phyloP scores from a whole-genome alignment of 2,888 invertebrate species.

The Endotricha flammealis region DNA sequence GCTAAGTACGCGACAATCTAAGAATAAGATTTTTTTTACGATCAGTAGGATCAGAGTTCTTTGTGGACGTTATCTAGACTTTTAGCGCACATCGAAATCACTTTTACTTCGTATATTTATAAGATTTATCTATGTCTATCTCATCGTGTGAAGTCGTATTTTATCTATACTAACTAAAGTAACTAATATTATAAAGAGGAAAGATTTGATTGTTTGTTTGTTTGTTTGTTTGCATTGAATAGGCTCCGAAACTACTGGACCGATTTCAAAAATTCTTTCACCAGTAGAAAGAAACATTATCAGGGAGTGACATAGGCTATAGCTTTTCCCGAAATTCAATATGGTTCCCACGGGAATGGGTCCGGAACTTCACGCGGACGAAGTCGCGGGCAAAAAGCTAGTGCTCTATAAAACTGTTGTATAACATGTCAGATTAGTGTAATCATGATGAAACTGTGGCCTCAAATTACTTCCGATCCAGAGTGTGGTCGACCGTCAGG shows the following conservation, averaged over 20 bases:
- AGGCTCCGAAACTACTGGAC: no score
- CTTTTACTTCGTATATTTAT: neutral
- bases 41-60: slow-evolving; percentile 2
- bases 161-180: no score
- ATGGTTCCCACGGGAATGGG: no score
- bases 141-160: slow-evolving; percentile 7
- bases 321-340: no score
- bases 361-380: no score
- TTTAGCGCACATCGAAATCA: neutral
- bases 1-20: slow-evolving; percentile 4
- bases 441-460: slow-evolving; percentile 19
- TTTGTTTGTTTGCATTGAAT: no score
- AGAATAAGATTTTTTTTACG: slow-evolving; percentile 5
- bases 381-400: no score
- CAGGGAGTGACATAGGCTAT: no score
- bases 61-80: neutral
- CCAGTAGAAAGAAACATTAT: no score
- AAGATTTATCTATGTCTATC: neutral
- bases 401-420: slow-evolving; percentile 1
- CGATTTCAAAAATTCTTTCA: no score
- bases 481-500: slow-evolving; percentile 24
- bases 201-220: no score
- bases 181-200: no score
- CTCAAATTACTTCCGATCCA: slow-evolving; percentile 32
- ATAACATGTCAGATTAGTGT: slow-evolving; percentile 14